These are phyloP conservation scores for Altica lythri DNA, from an alignment of 2,888 invertebrate species.

Conservation along the genomic window DNA sequence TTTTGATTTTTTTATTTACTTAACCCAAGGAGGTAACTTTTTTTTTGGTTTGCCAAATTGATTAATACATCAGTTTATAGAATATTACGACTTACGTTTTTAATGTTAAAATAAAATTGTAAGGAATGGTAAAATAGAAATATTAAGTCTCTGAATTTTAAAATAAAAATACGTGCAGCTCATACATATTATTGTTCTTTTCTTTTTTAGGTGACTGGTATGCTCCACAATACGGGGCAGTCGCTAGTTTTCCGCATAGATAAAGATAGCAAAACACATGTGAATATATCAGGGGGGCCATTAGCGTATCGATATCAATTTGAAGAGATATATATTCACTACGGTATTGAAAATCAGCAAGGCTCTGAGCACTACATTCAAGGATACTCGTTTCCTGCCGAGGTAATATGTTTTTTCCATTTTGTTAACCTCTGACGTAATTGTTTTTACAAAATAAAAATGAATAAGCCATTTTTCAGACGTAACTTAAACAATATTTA, in stretches of 20 bases:
- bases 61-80: conserved; percentile 3
- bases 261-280: conserved; percentile 86
- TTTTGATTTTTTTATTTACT: conserved; percentile 25
- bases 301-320: conserved; percentile 94
- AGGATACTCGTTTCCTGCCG: conserved; percentile 94
- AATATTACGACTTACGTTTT: too few species aligned
- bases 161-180: too few species aligned
- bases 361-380: conserved; percentile 97
- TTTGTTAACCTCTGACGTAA: too few species aligned
- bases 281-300: conserved; percentile 96
- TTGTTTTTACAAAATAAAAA: too few species aligned
- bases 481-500: too few species aligned
- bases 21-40: conserved; percentile 12
- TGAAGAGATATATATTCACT: conserved; percentile 94
- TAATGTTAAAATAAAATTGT: too few species aligned
- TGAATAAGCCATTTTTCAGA: too few species aligned
- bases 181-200: too few species aligned
- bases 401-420: conserved; percentile 80
- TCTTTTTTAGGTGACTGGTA: conserved; percentile 76
- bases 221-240: conserved; percentile 91
- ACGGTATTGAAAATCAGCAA: conserved; percentile 83
- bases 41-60: conserved; percentile 7
- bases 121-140: too few species aligned
- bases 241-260: conserved; percentile 90
- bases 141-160: too few species aligned